Evolutionary conservation across 2,113 vertebrate species (phyloP).

Genomic region (Colaptes auratus): DNA sequence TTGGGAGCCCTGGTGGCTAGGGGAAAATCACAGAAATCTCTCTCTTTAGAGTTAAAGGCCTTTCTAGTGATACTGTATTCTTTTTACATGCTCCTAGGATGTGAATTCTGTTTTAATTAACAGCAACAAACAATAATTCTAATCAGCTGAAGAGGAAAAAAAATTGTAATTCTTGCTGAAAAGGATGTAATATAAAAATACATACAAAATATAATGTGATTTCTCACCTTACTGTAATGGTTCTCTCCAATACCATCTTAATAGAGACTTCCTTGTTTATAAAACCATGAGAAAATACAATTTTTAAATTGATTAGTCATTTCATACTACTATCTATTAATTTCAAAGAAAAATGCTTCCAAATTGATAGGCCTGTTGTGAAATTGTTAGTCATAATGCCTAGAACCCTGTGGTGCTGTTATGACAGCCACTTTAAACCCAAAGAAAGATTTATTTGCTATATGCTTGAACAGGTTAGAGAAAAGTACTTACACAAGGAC

Average conservation of each 20-base stretch:
- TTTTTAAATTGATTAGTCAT: neutral
- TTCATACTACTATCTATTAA: neutral
- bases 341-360: neutral
- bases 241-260: neutral
- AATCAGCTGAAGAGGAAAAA: neutral
- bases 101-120: neutral
- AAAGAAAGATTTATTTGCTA: constrained; percentile 41
- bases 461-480: constrained; percentile 45
- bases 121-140: neutral
- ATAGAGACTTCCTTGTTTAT: neutral
- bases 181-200: neutral
- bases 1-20: neutral
- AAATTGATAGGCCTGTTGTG: neutral
- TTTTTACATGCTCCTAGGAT: neutral
- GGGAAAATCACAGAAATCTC: neutral
- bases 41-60: neutral
- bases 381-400: neutral
- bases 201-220: neutral
- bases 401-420: constrained; percentile 3
- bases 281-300: neutral
- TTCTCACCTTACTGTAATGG: neutral
- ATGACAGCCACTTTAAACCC: constrained; percentile 33
- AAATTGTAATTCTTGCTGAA: neutral
- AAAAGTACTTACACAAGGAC: constrained; percentile 46
- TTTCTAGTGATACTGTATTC: neutral